A percentile compares a stretch with the other conserved stretches of the same genome.
Evolutionary conservation across 2,888 invertebrate species (phyloP).

Genomic region (Dioctria rufipes): DNA sequence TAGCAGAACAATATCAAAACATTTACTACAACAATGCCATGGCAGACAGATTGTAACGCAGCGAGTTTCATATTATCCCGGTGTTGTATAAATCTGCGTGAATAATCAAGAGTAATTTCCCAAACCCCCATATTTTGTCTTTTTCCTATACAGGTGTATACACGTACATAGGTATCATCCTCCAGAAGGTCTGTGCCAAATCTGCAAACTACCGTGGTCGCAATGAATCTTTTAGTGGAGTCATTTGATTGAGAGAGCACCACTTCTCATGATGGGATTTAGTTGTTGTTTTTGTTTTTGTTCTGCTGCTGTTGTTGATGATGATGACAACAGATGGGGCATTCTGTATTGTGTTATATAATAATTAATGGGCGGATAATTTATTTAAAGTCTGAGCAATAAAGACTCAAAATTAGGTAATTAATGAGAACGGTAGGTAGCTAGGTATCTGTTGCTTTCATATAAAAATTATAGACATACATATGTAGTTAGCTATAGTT

Average conservation of each 20-base stretch:
- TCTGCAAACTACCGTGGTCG: constrained; percentile 14
- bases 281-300: too few species aligned
- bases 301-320: background rate
- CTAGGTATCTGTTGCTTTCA: constrained; percentile 4
- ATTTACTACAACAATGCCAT: background rate
- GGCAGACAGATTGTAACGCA: background rate
- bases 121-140: constrained; percentile 36
- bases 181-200: constrained; percentile 1
- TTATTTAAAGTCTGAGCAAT: constrained; percentile 46
- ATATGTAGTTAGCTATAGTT: too few species aligned
- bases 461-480: too few species aligned
- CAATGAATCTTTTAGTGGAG: constrained; percentile 51
- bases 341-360: constrained; percentile 2
- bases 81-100: constrained; percentile 22
- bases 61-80: background rate
- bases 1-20: background rate
- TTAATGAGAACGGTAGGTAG: constrained; percentile 4
- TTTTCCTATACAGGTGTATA: background rate
- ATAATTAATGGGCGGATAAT: constrained; percentile 25
- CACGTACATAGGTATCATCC: too few species aligned
- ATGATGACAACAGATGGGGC: constrained; percentile 50
- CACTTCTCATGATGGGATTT: constrained; percentile 33
- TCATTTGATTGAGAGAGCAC: constrained; percentile 49
- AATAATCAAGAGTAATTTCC: constrained; percentile 37
- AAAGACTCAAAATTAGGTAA: constrained; percentile 19